Conservation (phyloP, 2,113 vertebrate genomes). For the Urocitellus parryii region DNA sequence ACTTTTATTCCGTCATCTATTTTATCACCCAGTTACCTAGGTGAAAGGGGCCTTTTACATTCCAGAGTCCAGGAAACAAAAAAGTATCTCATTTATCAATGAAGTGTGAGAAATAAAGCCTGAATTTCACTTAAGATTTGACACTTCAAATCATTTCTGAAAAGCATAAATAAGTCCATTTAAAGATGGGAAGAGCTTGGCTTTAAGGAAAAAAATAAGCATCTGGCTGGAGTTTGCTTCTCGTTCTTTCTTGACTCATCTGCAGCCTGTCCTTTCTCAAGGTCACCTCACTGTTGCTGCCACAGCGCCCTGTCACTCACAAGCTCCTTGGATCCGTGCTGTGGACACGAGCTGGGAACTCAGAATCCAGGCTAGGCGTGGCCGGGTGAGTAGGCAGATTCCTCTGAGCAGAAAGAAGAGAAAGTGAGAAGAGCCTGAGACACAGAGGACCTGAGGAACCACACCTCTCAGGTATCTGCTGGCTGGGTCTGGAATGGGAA, state of each 20-base stretch:
- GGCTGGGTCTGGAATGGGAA: not conserved
- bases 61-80: conserved; percentile 42
- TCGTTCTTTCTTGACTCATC: not conserved
- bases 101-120: not conserved
- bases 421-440: not conserved
- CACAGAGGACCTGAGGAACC: not conserved
- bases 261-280: not conserved
- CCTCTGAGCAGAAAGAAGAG: not conserved
- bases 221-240: conserved; percentile 25
- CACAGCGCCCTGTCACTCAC: no score
- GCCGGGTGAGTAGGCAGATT: not conserved
- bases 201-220: not conserved
- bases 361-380: not conserved
- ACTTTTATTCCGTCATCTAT: not conserved
- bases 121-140: conserved; percentile 26
- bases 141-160: conserved; percentile 46
- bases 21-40: not conserved
- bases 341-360: not conserved
- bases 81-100: conserved; percentile 33
- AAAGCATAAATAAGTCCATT: conserved; percentile 54
- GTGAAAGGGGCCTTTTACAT: not conserved
- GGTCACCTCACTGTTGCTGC: accelerated
- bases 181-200: conserved; percentile 63
- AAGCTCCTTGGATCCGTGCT: accelerated
- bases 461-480: accelerated